phyloP scores from a whole-genome alignment of 2,888 invertebrate species.

The Mactromeris polynyma region DNA sequence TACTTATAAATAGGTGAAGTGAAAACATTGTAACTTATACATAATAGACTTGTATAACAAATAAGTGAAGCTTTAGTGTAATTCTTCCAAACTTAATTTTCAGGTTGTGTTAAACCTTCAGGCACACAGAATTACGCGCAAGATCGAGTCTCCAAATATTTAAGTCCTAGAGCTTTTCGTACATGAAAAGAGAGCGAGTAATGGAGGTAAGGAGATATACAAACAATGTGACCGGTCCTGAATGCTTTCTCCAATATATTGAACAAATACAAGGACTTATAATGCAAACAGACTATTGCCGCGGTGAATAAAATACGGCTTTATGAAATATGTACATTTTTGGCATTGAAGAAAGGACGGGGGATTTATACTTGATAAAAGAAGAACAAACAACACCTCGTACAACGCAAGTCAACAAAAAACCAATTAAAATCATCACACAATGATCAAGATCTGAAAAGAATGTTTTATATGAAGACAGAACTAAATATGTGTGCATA shows the following conservation, averaged over 20 bases:
- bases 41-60: neutral
- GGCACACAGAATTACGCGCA: neutral
- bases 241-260: slow-evolving; percentile 28
- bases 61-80: neutral
- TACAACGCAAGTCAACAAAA: slow-evolving; percentile 38
- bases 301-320: slow-evolving; percentile 12
- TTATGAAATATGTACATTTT: slow-evolving; percentile 49
- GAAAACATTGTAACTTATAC: neutral
- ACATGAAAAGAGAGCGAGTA: neutral
- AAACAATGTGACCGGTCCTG: slow-evolving; percentile 40
- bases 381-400: slow-evolving; percentile 48
- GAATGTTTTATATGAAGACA: neutral
- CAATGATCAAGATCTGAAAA: slow-evolving; percentile 21
- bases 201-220: slow-evolving; percentile 30
- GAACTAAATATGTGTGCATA: neutral
- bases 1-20: no score
- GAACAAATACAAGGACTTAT: slow-evolving; percentile 44
- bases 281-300: slow-evolving; percentile 22
- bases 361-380: slow-evolving; percentile 33
- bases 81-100: neutral
- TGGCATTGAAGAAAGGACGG: slow-evolving; percentile 27
- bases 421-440: slow-evolving; percentile 47
- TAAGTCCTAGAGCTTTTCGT: slow-evolving; percentile 2
- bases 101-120: neutral
- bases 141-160: neutral